Evolutionary conservation across 2,797 vertebrate species (phyloP).

Genomic region (Notolabrus celidotus): DNA sequence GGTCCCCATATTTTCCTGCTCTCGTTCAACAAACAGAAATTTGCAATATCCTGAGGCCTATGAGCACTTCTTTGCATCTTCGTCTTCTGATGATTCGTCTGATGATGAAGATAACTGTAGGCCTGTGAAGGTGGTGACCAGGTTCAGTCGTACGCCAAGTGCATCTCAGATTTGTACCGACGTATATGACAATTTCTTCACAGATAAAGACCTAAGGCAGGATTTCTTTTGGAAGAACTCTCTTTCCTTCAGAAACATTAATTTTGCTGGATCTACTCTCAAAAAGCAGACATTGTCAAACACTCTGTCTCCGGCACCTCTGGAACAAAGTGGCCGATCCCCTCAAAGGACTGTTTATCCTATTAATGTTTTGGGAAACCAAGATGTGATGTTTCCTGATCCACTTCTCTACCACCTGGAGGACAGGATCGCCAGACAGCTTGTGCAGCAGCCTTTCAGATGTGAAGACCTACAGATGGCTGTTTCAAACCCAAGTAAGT

Average conservation of each 20-base stretch:
- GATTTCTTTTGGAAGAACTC: constrained; percentile 79
- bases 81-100: constrained; percentile 79
- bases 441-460: constrained; percentile 64
- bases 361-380: constrained; percentile 52
- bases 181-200: constrained; percentile 85
- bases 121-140: constrained; percentile 74
- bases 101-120: constrained; percentile 76
- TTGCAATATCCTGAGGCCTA: constrained; percentile 90
- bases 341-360: constrained; percentile 38
- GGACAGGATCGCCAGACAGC: constrained; percentile 68
- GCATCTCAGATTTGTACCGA: constrained; percentile 75
- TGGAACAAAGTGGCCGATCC: constrained; percentile 34
- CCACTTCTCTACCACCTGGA: constrained; percentile 71
- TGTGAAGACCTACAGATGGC: constrained; percentile 64
- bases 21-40: constrained; percentile 64
- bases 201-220: constrained; percentile 67
- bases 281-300: constrained; percentile 39
- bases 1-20: constrained; percentile 77
- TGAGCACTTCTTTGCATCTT: constrained; percentile 88
- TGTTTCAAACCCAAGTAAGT: constrained; percentile 84
- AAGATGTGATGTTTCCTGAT: constrained; percentile 62
- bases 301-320: constrained; percentile 41
- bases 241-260: constrained; percentile 80
- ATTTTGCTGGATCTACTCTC: constrained; percentile 40
- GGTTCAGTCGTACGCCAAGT: constrained; percentile 50